Conservation (phyloP, 2,888 invertebrate species). For the Drosophila robusta region DNA sequence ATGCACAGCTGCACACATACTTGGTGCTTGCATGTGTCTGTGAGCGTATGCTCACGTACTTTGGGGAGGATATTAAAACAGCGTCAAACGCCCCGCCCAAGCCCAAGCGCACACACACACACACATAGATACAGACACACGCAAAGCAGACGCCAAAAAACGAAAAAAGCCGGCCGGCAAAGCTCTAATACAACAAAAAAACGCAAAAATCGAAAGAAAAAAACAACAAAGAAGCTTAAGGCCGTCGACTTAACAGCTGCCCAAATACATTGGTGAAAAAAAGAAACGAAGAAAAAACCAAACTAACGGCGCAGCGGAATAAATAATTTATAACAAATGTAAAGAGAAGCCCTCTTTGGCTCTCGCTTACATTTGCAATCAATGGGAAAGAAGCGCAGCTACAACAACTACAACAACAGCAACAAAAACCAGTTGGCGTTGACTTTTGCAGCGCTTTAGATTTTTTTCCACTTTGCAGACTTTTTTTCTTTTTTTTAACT, state of each 20-base stretch:
- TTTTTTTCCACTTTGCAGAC: conserved; percentile 36
- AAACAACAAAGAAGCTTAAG: conserved; percentile 47
- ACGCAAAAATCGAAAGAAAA: conserved; percentile 1
- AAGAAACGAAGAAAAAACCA: conserved; percentile 13
- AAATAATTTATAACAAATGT: conserved; percentile 74
- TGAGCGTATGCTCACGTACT: conserved; percentile 40
- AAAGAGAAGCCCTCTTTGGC: conserved; percentile 19
- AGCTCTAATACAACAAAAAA: conserved; percentile 21
- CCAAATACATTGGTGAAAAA: conserved; percentile 33
- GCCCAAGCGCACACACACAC: conserved; percentile 22
- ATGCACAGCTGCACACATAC: conserved; percentile 45
- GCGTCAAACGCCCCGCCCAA: conserved; percentile 70
- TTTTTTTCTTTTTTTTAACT: conserved; percentile 17
- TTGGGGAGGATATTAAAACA: conserved; percentile 69
- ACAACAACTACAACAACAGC: conserved; percentile 33
- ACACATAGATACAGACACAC: conserved; percentile 30
- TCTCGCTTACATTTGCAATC: conserved; percentile 36
- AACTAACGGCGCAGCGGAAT: conserved; percentile 56
- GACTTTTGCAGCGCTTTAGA: conserved; percentile 44
- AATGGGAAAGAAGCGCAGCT: conserved; percentile 46
- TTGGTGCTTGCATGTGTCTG: conserved; percentile 42
- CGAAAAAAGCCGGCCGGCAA: conserved; percentile 70
- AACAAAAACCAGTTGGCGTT: conserved; percentile 64
- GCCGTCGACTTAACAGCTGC: conserved; percentile 49
- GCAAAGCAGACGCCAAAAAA: conserved; percentile 53